Evolutionary conservation across 2,113 vertebrate genomes (phyloP).

Genomic region (Tretioscincus oriximinensis): DNA sequence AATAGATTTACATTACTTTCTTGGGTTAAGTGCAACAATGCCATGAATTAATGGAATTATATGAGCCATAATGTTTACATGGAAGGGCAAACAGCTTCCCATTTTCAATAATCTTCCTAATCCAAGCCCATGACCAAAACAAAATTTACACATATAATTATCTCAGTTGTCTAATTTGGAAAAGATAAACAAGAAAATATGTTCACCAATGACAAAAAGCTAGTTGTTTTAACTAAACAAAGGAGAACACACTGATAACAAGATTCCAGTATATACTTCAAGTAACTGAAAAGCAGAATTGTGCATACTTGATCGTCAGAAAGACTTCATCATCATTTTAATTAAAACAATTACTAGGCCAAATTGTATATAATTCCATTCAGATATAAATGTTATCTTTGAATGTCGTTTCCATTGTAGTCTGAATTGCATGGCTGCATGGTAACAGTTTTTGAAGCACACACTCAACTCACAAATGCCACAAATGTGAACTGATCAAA

Average conservation of each 20-base stretch:
- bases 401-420: neutral
- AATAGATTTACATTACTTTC: neutral
- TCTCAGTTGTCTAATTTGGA: neutral
- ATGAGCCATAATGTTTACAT: no score
- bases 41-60: no score
- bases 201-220: no score
- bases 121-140: no score
- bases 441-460: neutral
- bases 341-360: neutral
- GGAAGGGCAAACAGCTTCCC: no score
- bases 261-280: neutral
- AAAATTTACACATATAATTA: neutral
- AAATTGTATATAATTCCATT: neutral
- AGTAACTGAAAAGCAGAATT: neutral
- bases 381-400: neutral
- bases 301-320: no score
- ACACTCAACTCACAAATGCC: neutral
- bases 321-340: neutral
- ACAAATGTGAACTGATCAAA: neutral
- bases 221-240: neutral
- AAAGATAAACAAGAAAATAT: neutral
- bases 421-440: neutral
- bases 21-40: neutral
- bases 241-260: neutral
- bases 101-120: no score